Conservation (phyloP, 2,888 invertebrate genomes). For the Parnassius smintheus region DNA sequence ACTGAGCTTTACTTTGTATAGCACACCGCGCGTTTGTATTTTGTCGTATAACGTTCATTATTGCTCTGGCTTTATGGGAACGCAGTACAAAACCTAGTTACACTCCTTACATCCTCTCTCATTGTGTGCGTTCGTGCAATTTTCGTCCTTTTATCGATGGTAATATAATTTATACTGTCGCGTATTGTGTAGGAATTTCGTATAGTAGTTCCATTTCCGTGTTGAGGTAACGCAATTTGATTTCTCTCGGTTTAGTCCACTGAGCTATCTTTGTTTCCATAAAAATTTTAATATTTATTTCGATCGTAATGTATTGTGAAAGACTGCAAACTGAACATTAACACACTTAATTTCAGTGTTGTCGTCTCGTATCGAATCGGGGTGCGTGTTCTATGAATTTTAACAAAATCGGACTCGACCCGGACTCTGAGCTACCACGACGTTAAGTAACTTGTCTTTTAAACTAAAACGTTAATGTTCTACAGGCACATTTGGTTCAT, state of each 20-base stretch:
- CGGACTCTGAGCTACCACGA: too few relatives aligned
- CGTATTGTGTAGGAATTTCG: slow-evolving; percentile 8
- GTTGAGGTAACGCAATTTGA: slow-evolving; percentile 24
- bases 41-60: slow-evolving; percentile 31
- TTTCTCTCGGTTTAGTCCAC: slow-evolving; percentile 14
- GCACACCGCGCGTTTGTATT: slow-evolving; percentile 35
- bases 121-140: slow-evolving; percentile 19
- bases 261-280: not conserved
- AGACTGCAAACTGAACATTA: not conserved
- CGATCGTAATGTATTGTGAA: not conserved
- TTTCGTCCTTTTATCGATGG: slow-evolving; percentile 19
- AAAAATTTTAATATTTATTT: not conserved
- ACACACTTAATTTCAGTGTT: too few relatives aligned
- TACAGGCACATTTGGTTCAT: not conserved
- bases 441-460: too few relatives aligned
- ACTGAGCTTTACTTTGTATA: slow-evolving; percentile 43
- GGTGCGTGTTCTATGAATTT: too few relatives aligned
- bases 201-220: slow-evolving; percentile 8
- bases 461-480: not conserved
- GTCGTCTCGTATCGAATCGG: too few relatives aligned
- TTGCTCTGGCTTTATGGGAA: slow-evolving; percentile 25
- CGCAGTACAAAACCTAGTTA: slow-evolving; percentile 25
- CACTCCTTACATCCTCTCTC: slow-evolving; percentile 28
- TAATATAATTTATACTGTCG: slow-evolving; percentile 17
- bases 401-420: too few relatives aligned